Conservation (phyloP, 2,113 vertebrate species). For the Irena cyanogastra region DNA sequence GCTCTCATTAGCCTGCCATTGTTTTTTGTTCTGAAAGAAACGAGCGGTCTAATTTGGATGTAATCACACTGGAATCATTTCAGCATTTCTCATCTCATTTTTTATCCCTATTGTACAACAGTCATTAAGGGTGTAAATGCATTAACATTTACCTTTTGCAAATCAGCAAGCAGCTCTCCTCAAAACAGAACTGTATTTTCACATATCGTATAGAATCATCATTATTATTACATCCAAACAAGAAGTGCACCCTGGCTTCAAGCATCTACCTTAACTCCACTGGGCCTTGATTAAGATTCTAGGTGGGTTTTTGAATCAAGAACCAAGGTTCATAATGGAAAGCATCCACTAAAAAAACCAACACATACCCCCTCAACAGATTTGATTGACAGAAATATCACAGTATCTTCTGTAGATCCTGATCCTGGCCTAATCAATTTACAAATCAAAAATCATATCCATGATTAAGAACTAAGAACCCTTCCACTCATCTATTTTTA, state of each 20-base stretch:
- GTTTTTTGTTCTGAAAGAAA: constrained; percentile 24
- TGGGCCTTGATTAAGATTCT: background rate
- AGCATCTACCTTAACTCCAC: background rate
- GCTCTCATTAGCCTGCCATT: background rate
- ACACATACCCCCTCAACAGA: background rate
- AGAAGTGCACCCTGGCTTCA: background rate
- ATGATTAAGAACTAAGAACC: background rate
- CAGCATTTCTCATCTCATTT: background rate
- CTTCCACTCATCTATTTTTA: background rate
- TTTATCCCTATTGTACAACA: background rate
- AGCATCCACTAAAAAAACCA: background rate
- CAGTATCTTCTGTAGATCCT: background rate
- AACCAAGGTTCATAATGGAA: background rate
- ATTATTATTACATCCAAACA: background rate
- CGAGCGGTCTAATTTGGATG: background rate
- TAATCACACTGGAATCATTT: constrained; percentile 28
- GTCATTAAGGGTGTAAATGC: background rate
- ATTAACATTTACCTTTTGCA: background rate
- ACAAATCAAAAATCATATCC: background rate
- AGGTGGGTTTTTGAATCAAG: background rate
- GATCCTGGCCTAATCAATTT: background rate
- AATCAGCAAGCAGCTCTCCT: background rate
- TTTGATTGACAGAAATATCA: background rate
- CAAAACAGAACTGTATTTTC: background rate
- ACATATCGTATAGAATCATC: background rate